These are phyloP conservation scores for Campoletis sonorensis DNA, from an alignment of 1,140 invertebrate genomes.

Conservation along the genomic window DNA sequence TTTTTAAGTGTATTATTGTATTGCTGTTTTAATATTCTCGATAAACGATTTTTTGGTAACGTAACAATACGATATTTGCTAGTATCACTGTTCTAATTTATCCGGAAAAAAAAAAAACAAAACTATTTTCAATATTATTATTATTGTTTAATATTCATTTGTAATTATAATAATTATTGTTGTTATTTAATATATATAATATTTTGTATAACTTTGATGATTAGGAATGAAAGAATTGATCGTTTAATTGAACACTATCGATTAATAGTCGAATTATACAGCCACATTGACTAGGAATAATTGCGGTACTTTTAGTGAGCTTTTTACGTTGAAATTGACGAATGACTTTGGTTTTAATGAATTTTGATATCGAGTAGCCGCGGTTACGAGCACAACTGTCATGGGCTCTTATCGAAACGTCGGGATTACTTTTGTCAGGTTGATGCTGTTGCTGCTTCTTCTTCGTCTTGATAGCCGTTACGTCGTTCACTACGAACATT, in stretches of 20 bases:
- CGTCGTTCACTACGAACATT: slow-evolving; percentile 52
- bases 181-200: slow-evolving; percentile 8
- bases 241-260: slow-evolving; percentile 65
- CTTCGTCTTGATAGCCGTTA: slow-evolving; percentile 38
- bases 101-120: slow-evolving; percentile 11
- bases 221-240: slow-evolving; percentile 43
- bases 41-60: slow-evolving; percentile 48
- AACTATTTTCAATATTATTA: slow-evolving; percentile 11
- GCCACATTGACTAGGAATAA: slow-evolving; percentile 60
- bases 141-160: slow-evolving; percentile 12
- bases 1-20: background rate
- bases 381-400: slow-evolving; percentile 39
- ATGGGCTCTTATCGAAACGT: slow-evolving; percentile 33
- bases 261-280: slow-evolving; percentile 64
- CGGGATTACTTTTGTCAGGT: slow-evolving; percentile 40
- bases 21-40: background rate
- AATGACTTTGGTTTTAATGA: slow-evolving; percentile 38
- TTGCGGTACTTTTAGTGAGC: slow-evolving; percentile 44
- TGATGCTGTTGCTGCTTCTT: slow-evolving; percentile 6
- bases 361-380: slow-evolving; percentile 42
- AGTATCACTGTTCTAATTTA: slow-evolving; percentile 41
- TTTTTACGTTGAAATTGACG: slow-evolving; percentile 45
- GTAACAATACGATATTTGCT: slow-evolving; percentile 50
- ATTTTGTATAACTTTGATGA: slow-evolving; percentile 30
- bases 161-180: background rate